These are phyloP conservation scores for Drosophila willistoni DNA, from an alignment of 1,140 invertebrate genomes.

Conservation along the genomic window DNA sequence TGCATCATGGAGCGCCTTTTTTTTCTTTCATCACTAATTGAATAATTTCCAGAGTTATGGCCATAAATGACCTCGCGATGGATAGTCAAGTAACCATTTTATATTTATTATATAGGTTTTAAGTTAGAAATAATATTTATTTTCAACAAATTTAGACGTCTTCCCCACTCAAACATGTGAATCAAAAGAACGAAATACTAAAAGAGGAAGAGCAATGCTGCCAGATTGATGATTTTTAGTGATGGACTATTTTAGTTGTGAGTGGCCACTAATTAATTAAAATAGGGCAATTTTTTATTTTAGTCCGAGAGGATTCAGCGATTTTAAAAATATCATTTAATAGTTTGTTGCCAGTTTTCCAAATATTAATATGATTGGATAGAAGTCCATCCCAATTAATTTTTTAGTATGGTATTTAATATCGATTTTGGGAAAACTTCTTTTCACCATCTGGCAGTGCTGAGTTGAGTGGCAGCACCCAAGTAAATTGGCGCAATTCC, in stretches of 20 bases:
- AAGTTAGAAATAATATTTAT: not conserved
- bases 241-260: not conserved
- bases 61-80: not conserved
- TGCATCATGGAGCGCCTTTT: not conserved
- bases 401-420: not conserved
- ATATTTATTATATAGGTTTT: not conserved
- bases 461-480: conserved; percentile 6
- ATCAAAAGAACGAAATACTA: not conserved
- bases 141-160: not conserved
- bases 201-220: conserved; percentile 16
- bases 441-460: not conserved
- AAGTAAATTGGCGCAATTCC: conserved; percentile 54
- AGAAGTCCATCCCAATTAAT: not conserved
- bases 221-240: conserved; percentile 15
- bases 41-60: not conserved
- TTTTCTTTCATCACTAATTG: not conserved
- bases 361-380: not conserved
- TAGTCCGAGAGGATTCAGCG: too few relatives aligned
- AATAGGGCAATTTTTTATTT: too few relatives aligned
- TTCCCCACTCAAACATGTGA: not conserved
- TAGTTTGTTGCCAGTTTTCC: too few relatives aligned
- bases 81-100: not conserved
- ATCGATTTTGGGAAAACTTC: conserved; percentile 3
- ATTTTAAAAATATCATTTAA: too few relatives aligned
- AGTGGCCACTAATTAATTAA: not conserved